Conservation (phyloP, 2,113 vertebrate species). For the Pardalotus punctatus region DNA sequence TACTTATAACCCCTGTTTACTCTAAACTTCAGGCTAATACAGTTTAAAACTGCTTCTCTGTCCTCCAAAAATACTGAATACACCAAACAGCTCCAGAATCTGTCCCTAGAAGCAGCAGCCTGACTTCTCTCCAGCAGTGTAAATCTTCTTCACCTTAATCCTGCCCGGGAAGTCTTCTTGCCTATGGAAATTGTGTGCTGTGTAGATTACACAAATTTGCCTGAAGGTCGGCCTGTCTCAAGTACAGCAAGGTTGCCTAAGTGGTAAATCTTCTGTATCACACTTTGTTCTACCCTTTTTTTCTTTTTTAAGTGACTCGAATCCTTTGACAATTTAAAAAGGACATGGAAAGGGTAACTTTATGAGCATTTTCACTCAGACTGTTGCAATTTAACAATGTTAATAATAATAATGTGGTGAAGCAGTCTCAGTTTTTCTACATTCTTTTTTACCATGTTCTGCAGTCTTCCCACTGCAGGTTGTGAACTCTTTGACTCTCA, state of each 20-base stretch:
- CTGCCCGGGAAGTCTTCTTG: conserved; percentile 1
- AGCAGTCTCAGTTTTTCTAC: not conserved
- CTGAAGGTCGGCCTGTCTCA: not conserved
- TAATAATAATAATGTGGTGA: not conserved
- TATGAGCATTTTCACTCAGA: not conserved
- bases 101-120: not conserved
- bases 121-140: not conserved
- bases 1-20: not conserved
- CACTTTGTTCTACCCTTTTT: not conserved
- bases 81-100: not conserved
- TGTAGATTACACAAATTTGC: conserved; percentile 7
- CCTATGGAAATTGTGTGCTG: not conserved
- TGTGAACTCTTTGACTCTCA: not conserved
- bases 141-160: not conserved
- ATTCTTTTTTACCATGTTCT: not conserved
- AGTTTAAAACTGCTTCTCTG: not conserved
- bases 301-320: not conserved
- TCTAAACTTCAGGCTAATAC: not conserved
- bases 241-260: not conserved
- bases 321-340: not conserved
- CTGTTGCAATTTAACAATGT: not conserved
- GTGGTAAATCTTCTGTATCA: not conserved
- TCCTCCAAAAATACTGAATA: not conserved
- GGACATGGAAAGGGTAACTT: not conserved
- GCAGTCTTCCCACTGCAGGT: not conserved